Percentiles rank a stretch among this genome's conserved stretches.
phyloP scores from a whole-genome alignment of 1,140 invertebrate species.

The Pachypsylla venusta region DNA sequence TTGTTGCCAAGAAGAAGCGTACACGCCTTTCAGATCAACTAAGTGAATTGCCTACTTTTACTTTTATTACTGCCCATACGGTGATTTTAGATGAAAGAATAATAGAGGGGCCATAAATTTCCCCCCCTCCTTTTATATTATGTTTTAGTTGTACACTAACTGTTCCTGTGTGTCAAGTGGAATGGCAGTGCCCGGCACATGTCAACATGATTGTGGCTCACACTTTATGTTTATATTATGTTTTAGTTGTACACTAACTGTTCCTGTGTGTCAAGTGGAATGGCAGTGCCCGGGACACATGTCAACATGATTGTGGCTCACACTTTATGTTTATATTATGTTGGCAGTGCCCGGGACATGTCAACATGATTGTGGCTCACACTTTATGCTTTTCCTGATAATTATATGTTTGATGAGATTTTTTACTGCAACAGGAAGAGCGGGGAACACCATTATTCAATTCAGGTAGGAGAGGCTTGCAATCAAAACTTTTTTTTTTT shows the following conservation, averaged over 20 bases:
- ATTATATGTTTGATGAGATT: slow-evolving; percentile 23
- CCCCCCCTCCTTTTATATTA: too few relatives aligned
- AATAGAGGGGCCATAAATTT: too few relatives aligned
- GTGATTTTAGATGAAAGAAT: too few relatives aligned
- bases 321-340: too few relatives aligned
- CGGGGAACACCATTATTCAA: slow-evolving; percentile 26
- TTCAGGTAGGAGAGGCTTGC: slow-evolving; percentile 27
- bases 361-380: slow-evolving; percentile 21
- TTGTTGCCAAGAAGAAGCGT: too few relatives aligned
- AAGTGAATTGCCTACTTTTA: too few relatives aligned
- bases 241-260: slow-evolving; percentile 31
- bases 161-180: slow-evolving; percentile 23
- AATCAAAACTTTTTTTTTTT: too few relatives aligned
- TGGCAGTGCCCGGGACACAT: slow-evolving; percentile 21
- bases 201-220: slow-evolving; percentile 23
- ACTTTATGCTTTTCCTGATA: slow-evolving; percentile 24
- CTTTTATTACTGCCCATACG: too few relatives aligned
- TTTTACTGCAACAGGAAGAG: slow-evolving; percentile 23
- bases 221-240: too few relatives aligned
- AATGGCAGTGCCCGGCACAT: slow-evolving; percentile 20
- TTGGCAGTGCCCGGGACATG: slow-evolving; percentile 23
- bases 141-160: slow-evolving; percentile 30
- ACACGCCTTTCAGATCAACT: too few relatives aligned
- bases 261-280: slow-evolving; percentile 20
- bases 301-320: slow-evolving; percentile 23